These are phyloP conservation scores for Scaptomyza tumidula DNA, from an alignment of 2,888 invertebrate genomes.

Conservation along the genomic window DNA sequence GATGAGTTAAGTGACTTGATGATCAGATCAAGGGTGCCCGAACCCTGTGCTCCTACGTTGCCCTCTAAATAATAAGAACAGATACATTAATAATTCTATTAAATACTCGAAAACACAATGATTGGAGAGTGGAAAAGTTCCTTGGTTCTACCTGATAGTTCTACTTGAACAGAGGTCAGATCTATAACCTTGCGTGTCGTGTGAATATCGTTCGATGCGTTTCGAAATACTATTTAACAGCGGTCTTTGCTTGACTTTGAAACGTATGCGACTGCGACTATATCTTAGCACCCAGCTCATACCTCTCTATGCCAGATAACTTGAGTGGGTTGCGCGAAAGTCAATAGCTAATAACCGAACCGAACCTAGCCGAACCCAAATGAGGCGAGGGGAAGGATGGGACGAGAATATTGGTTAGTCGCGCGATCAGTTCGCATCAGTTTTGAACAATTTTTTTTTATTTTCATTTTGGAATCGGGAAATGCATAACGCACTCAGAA, in stretches of 20 bases:
- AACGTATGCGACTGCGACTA: constrained; percentile 42
- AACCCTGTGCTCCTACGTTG: background rate
- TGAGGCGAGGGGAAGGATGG: background rate
- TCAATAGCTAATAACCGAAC: constrained; percentile 20
- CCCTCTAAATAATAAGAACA: background rate
- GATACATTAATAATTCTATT: background rate
- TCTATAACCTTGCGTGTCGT: constrained; percentile 5
- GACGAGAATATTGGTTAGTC: constrained; percentile 14
- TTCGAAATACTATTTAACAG: constrained; percentile 38
- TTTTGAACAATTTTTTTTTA: background rate
- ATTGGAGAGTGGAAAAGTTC: too few relatives aligned
- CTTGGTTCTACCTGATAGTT: background rate
- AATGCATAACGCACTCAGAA: constrained; percentile 6
- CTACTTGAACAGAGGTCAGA: constrained; percentile 15
- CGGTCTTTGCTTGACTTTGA: constrained; percentile 67
- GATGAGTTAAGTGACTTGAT: constrained; percentile 88
- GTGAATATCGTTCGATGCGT: constrained; percentile 53
- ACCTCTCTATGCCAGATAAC: constrained; percentile 34
- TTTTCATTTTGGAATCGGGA: constrained; percentile 9
- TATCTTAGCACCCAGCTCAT: constrained; percentile 35
- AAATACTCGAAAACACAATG: background rate
- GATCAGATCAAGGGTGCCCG: constrained; percentile 87
- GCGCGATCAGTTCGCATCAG: constrained; percentile 6
- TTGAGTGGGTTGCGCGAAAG: background rate
- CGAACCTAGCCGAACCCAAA: constrained; percentile 1